Evolutionary conservation across 2,888 invertebrate species (phyloP), one percentile per base, ranked within the genome.

Genomic region (Tenthredo notha): DNA sequence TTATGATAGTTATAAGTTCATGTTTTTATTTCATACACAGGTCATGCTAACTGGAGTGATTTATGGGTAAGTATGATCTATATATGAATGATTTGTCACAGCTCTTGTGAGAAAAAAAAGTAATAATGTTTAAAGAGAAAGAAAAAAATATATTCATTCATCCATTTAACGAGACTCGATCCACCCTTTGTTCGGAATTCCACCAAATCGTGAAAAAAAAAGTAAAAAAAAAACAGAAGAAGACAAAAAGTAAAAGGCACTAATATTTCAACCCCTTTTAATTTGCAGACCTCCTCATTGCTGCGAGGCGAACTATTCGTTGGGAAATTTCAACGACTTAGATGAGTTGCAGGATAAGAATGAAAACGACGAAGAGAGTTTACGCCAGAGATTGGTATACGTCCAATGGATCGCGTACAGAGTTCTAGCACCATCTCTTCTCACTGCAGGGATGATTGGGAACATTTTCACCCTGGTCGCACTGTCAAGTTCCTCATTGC

Each of bases 391-490:
- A 47, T 40, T 86, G 37, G 7, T 85, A 1, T 29, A 77, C 67
- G 72, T 84, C 1, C 47, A 74, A 65, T 87, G 87, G 86, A 84
- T 85, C 12, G 88, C 86, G 15, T 87, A 87, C 85, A 80, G 82
- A 65, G 75, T 94, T 83, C 91, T 94, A 37, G 92, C 93, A 7
- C 94, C 94, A 0, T 88, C 93, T 25, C 94, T 94, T 85, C 93
- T 94, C 74, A 92, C 90, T 2, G 90, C 94, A 70, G 94, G 94
- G 47, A 90, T 94, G 5, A 87, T 94, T 33, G 94, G 94, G 9
- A 94, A 94, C 87, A 87, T 94, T 40, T 90, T 94, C 65, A 94
- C 94, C 84, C 91, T 94, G 25, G 91, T 93, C 83, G 94, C 94
- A 12, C 90, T 94, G 50, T 94, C 94, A 0, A 90, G 94, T 86